Evolutionary conservation across 2,797 vertebrate genomes (phyloP).

Genomic region (Poeciliopsis infans): DNA sequence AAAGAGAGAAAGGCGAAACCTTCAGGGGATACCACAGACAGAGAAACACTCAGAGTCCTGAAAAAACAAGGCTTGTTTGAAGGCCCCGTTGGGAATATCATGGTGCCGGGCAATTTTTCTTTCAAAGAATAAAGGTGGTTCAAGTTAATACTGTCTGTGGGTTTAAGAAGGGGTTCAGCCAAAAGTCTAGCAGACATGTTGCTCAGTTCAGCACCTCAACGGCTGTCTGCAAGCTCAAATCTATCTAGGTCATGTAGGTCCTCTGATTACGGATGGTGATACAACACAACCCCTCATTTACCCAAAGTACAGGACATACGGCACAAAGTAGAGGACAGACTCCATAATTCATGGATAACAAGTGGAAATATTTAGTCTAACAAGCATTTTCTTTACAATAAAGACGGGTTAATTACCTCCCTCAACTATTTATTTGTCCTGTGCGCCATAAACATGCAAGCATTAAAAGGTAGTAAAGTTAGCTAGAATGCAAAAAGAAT

Average conservation of each 20-base stretch:
- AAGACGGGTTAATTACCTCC: constrained; percentile 67
- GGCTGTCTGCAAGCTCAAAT: constrained; percentile 69
- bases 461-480: constrained; percentile 52
- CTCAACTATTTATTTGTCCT: constrained; percentile 67
- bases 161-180: constrained; percentile 75
- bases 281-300: constrained; percentile 62
- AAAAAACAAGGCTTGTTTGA: constrained; percentile 80
- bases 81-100: constrained; percentile 82
- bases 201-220: constrained; percentile 76
- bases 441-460: constrained; percentile 64
- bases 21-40: constrained; percentile 79
- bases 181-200: constrained; percentile 74
- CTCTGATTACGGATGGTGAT: constrained; percentile 70
- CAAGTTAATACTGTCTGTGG: constrained; percentile 79
- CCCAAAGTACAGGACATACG: constrained; percentile 67
- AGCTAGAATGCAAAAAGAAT: constrained; percentile 60
- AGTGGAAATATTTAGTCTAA: constrained; percentile 79
- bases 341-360: constrained; percentile 64
- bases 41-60: constrained; percentile 78
- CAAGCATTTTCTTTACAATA: constrained; percentile 65
- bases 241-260: constrained; percentile 75
- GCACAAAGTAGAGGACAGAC: constrained; percentile 66
- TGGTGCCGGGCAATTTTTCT: constrained; percentile 82
- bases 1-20: constrained; percentile 75
- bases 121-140: constrained; percentile 81